Evolutionary conservation across 2,888 invertebrate genomes (phyloP).

Genomic region (Hybos culiciformis): DNA sequence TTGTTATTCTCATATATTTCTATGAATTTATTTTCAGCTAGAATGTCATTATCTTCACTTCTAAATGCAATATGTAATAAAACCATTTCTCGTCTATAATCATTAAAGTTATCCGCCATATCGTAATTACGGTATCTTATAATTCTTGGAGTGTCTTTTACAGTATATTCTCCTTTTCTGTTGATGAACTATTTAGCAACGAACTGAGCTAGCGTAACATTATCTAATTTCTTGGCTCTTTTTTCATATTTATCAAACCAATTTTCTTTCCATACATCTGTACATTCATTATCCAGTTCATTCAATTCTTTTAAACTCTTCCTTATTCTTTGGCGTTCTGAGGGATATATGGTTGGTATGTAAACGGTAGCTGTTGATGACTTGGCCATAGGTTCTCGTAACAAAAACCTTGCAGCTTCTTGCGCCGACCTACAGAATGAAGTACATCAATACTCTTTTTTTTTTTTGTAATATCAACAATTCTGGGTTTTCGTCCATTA

Average conservation of each 20-base stretch:
- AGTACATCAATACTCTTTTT: constrained; percentile 22
- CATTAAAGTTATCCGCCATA: constrained; percentile 22
- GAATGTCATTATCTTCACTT: constrained; percentile 13
- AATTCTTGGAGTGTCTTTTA: constrained; percentile 17
- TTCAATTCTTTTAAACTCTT: constrained; percentile 24
- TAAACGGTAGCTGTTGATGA: constrained; percentile 21
- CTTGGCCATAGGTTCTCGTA: constrained; percentile 32
- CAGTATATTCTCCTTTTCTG: constrained; percentile 9
- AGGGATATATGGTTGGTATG: constrained; percentile 30
- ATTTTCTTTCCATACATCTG: constrained; percentile 26
- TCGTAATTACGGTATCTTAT: constrained; percentile 28
- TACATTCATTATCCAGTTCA: constrained; percentile 17
- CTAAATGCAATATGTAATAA: constrained; percentile 23
- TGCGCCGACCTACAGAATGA: constrained; percentile 26
- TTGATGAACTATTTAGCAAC: constrained; percentile 18
- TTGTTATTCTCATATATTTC: constrained; percentile 13
- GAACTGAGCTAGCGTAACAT: constrained; percentile 23
- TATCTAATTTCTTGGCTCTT: constrained; percentile 20
- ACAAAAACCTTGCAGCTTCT: no score
- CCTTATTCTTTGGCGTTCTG: constrained; percentile 25
- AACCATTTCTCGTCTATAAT: constrained; percentile 21
- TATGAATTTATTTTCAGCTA: constrained; percentile 14
- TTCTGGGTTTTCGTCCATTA: no score
- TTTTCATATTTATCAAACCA: constrained; percentile 25
- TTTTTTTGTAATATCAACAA: constrained; percentile 9